These are phyloP conservation scores for Lycocerus yunnanus DNA, from an alignment of 2,888 invertebrate genomes.

Conservation along the genomic window DNA sequence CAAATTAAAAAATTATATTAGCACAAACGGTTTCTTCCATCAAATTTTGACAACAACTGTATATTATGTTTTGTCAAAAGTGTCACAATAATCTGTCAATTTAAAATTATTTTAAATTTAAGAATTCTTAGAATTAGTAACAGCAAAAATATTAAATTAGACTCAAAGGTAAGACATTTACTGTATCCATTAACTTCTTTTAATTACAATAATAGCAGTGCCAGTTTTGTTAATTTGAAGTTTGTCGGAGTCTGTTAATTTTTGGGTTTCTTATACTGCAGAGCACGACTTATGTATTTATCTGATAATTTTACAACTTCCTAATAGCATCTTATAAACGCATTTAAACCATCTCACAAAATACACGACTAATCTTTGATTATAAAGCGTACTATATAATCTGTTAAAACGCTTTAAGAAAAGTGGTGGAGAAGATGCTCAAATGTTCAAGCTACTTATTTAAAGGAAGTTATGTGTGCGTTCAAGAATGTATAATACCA, in stretches of 20 bases:
- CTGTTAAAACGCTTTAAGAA: slow-evolving; percentile 33
- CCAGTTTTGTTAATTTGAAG: neutral
- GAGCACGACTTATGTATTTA: neutral
- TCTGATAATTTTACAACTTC: slow-evolving; percentile 14
- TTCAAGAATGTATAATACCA: slow-evolving; percentile 20
- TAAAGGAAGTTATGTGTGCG: slow-evolving; percentile 14
- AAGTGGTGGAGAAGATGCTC: slow-evolving; percentile 24
- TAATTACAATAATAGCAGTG: neutral
- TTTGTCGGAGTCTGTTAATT: neutral
- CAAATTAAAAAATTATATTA: neutral
- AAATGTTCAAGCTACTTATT: slow-evolving; percentile 7
- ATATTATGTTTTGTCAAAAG: neutral
- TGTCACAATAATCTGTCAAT: neutral
- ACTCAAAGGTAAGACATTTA: neutral
- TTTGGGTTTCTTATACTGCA: neutral
- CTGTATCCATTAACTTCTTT: neutral
- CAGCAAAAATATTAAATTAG: neutral
- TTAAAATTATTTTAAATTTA: neutral
- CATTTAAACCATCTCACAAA: slow-evolving; percentile 34
- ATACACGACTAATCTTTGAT: slow-evolving; percentile 36
- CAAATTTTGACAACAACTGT: neutral
- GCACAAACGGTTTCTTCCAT: neutral
- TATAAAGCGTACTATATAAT: slow-evolving; percentile 32
- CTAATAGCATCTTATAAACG: slow-evolving; percentile 23
- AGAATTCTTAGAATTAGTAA: neutral